phyloP scores from a whole-genome alignment of 2,797 vertebrate genomes.

The Eidolon dupreanum region DNA sequence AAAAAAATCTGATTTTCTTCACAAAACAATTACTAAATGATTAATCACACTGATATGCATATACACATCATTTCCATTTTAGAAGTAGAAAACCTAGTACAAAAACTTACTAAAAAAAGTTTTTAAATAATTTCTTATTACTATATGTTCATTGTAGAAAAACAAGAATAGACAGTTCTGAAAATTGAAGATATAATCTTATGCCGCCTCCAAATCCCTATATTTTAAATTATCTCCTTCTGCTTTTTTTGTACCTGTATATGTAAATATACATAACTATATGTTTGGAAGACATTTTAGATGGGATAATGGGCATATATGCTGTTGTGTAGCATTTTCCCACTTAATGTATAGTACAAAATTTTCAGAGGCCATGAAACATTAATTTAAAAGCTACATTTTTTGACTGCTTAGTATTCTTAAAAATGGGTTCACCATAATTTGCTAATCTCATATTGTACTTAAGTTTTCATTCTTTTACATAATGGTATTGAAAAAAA shows the following conservation, averaged over 20 bases:
- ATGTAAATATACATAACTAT: not conserved
- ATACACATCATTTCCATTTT: not conserved
- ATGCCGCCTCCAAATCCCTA: not conserved
- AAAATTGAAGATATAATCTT: not conserved
- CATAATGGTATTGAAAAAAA: not conserved
- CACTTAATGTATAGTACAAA: not conserved
- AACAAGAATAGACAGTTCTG: not conserved
- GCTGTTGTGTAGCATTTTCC: not conserved
- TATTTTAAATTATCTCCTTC: not conserved
- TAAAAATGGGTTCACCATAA: not conserved
- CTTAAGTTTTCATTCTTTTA: not conserved
- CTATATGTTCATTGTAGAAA: not conserved
- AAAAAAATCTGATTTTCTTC: not conserved
- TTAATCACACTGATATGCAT: not conserved
- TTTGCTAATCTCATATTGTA: not conserved
- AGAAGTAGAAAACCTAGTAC: not conserved
- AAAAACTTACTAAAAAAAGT: not conserved
- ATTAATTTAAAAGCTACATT: slow-evolving; percentile 19
- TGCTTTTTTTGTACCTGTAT: not conserved
- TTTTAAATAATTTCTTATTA: slow-evolving; percentile 27
- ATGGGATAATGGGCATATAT: not conserved
- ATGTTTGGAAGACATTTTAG: not conserved
- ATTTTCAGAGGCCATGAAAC: not conserved
- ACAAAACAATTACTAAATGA: slow-evolving; percentile 22
- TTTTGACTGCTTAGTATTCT: not conserved